These are phyloP conservation scores for Scytalopus superciliaris DNA, from an alignment of 2,113 vertebrate genomes.

Conservation along the genomic window DNA sequence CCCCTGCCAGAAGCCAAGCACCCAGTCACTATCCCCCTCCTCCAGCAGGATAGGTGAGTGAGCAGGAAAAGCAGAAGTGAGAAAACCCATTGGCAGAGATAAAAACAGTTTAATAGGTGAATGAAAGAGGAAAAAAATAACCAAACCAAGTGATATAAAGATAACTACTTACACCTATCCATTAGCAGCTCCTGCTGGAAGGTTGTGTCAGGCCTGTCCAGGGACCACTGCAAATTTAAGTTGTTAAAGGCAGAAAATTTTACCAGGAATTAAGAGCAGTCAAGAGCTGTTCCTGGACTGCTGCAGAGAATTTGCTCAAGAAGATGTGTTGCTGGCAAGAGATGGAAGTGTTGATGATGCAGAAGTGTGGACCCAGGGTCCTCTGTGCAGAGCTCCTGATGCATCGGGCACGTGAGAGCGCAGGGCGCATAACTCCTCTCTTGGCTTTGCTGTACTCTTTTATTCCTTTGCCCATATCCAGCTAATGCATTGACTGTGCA, in stretches of 20 bases:
- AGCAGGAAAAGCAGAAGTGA: not conserved
- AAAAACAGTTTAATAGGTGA: not conserved
- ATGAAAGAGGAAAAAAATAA: not conserved
- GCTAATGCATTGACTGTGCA: not conserved
- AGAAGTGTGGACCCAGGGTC: not conserved
- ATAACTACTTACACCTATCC: not conserved
- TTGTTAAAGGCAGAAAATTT: not conserved
- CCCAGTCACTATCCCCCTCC: not conserved
- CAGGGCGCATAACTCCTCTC: not conserved
- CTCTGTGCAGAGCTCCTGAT: not conserved
- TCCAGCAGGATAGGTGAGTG: not conserved
- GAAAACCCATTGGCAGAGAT: not conserved
- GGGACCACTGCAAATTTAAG: not conserved
- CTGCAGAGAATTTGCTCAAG: not conserved
- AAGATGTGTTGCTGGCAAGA: not conserved
- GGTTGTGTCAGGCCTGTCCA: not conserved
- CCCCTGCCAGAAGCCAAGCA: not conserved
- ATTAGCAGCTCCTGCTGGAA: not conserved
- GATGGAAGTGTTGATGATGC: accelerated
- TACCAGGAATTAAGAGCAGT: not conserved
- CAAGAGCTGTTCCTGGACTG: not conserved
- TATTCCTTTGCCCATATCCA: not conserved
- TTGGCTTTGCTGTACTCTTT: not conserved
- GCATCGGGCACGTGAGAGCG: not conserved
- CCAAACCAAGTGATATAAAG: not conserved